phyloP scores from a whole-genome alignment of 2,797 vertebrate species.

The Aplochiton taeniatus region DNA sequence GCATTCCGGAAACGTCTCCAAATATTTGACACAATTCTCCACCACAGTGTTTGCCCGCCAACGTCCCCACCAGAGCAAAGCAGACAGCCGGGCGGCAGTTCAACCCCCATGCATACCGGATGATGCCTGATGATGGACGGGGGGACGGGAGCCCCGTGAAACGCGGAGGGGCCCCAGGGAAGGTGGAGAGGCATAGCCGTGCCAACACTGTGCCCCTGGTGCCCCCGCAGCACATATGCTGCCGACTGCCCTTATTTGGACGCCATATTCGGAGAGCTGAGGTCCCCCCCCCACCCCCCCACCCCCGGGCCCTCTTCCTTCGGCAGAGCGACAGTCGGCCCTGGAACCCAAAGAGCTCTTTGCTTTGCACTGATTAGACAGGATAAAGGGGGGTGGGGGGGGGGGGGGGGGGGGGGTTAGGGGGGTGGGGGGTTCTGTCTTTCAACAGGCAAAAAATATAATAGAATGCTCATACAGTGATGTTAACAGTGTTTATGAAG shows the following conservation, averaged over 20 bases:
- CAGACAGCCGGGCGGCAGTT: no score
- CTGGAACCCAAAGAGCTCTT: constrained; percentile 42
- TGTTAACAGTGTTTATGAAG: no score
- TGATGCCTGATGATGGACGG: constrained; percentile 59
- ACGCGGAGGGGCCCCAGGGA: constrained; percentile 50
- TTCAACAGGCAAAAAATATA: constrained; percentile 61
- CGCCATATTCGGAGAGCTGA: constrained; percentile 36
- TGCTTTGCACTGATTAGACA: constrained; percentile 38
- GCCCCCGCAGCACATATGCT: constrained; percentile 53
- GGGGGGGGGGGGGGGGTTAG: no score
- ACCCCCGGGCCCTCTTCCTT: constrained; percentile 26
- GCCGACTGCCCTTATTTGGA: constrained; percentile 77
- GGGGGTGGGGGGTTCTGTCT: constrained; percentile 22
- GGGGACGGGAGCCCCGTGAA: constrained; percentile 63
- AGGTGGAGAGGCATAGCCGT: constrained; percentile 54
- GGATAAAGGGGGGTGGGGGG: constrained; percentile 40
- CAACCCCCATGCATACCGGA: background rate
- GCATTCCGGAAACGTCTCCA: no score
- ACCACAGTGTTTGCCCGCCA: no score
- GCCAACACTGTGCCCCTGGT: constrained; percentile 62
- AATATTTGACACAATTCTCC: no score
- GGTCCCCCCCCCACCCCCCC: constrained; percentile 45
- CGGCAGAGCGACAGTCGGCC: constrained; percentile 51
- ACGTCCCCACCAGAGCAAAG: no score
- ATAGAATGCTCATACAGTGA: constrained; percentile 14